Percentiles rank a stretch among this genome's conserved stretches.
These are phyloP conservation scores for Eupleurogrammus muticus DNA, from an alignment of 2,797 vertebrate species.

Conservation along the genomic window DNA sequence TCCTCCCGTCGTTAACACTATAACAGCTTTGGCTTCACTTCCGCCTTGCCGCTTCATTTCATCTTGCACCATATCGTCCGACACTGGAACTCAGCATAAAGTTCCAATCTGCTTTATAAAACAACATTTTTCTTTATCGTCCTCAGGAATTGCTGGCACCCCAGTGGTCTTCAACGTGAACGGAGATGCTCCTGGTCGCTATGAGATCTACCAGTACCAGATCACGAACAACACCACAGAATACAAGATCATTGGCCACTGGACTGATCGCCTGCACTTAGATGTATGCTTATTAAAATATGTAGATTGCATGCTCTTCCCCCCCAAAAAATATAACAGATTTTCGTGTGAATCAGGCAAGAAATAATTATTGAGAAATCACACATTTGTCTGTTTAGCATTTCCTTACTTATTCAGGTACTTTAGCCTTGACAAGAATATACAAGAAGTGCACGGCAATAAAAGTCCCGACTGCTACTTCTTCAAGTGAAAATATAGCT, in stretches of 20 bases:
- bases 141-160: conserved; percentile 91
- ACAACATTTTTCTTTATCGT: conserved; percentile 19
- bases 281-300: conserved; percentile 80
- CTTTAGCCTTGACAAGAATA: conserved; percentile 17
- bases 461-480: not conserved
- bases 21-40: conserved; percentile 36
- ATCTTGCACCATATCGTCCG: conserved; percentile 14
- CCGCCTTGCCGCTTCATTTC: conserved; percentile 43
- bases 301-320: not conserved
- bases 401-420: not conserved
- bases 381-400: not conserved
- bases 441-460: not conserved
- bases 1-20: conserved; percentile 60
- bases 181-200: conserved; percentile 93
- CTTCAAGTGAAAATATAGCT: not conserved
- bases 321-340: not conserved
- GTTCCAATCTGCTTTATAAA: conserved; percentile 1
- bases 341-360: not conserved
- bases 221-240: conserved; percentile 87
- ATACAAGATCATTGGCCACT: conserved; percentile 94
- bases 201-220: conserved; percentile 98
- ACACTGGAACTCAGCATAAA: not conserved
- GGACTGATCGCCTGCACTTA: conserved; percentile 92
- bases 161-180: conserved; percentile 96
- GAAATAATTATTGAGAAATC: not conserved